A percentile compares a stretch with the other conserved stretches of the same genome.
Evolutionary conservation across 2,797 vertebrate species (phyloP).

Genomic region (Oreonectes daqikongensis): DNA sequence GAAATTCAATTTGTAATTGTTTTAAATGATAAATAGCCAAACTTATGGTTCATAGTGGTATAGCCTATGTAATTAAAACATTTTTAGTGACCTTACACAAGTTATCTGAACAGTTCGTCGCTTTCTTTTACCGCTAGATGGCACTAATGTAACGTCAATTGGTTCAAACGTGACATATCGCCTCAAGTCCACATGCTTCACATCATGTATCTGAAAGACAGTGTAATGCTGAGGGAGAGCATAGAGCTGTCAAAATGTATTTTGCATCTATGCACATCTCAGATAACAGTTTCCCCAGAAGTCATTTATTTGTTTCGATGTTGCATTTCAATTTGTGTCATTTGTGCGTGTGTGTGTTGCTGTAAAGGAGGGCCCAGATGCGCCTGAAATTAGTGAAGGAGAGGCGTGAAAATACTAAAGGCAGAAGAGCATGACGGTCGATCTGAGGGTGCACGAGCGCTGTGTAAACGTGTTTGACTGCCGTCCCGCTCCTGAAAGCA

Average conservation of each 20-base stretch:
- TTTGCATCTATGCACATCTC: slow-evolving; percentile 8
- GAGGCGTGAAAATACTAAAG: slow-evolving; percentile 68
- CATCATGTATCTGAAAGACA: not conserved
- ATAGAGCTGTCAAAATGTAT: slow-evolving; percentile 19
- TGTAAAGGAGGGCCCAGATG: slow-evolving; percentile 62
- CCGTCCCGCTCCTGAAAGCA: slow-evolving; percentile 23
- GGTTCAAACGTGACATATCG: not conserved
- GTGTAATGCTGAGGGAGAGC: not conserved
- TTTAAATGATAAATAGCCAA: too few relatives aligned
- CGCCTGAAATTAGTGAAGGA: slow-evolving; percentile 67
- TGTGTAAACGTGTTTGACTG: slow-evolving; percentile 21
- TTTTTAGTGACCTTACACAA: not conserved
- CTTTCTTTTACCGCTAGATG: slow-evolving; percentile 19
- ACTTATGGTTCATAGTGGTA: too few relatives aligned
- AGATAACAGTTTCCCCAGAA: slow-evolving; percentile 16
- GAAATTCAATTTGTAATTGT: too few relatives aligned
- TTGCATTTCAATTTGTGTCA: slow-evolving; percentile 25
- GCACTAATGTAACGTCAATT: slow-evolving; percentile 13
- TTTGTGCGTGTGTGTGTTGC: slow-evolving; percentile 41
- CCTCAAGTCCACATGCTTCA: not conserved
- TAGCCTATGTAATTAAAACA: too few relatives aligned
- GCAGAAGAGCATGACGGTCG: slow-evolving; percentile 64
- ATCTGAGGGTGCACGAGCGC: slow-evolving; percentile 53
- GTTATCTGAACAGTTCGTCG: not conserved
- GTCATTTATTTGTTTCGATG: slow-evolving; percentile 19